These are phyloP conservation scores for Suillia variegata DNA, from an alignment of 2,888 invertebrate species.

Conservation along the genomic window DNA sequence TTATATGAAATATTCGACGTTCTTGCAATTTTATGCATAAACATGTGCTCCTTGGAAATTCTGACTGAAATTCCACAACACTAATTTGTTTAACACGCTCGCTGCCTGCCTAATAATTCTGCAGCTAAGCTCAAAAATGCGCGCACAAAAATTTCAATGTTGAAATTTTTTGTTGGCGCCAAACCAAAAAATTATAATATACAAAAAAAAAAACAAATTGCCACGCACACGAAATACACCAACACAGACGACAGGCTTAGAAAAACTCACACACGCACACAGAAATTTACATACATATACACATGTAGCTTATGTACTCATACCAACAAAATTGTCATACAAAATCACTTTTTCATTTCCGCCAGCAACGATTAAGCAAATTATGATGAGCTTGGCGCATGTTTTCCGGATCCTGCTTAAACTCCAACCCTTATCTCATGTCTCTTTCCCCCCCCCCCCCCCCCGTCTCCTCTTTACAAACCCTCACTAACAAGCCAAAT, in stretches of 20 bases:
- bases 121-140: neutral
- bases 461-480: too few species aligned
- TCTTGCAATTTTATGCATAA: too few species aligned
- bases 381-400: conserved; percentile 20
- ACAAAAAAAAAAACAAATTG: neutral
- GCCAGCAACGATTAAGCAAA: conserved; percentile 25
- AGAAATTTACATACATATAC: conserved; percentile 1
- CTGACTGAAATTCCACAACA: too few species aligned
- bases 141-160: neutral
- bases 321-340: neutral
- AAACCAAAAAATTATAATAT: neutral
- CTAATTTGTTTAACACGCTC: too few species aligned
- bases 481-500: too few species aligned
- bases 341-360: conserved; percentile 25
- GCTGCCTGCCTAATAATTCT: too few species aligned
- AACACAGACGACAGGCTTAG: neutral
- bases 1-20: too few species aligned
- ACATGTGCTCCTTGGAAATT: too few species aligned
- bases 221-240: neutral
- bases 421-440: too few species aligned
- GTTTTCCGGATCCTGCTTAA: neutral
- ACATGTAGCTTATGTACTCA: conserved; percentile 4
- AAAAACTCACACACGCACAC: neutral
- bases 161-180: neutral
- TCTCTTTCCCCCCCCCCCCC: too few species aligned